Evolutionary conservation across 2,797 vertebrate genomes (phyloP).

Genomic region (Furcifer pardalis): DNA sequence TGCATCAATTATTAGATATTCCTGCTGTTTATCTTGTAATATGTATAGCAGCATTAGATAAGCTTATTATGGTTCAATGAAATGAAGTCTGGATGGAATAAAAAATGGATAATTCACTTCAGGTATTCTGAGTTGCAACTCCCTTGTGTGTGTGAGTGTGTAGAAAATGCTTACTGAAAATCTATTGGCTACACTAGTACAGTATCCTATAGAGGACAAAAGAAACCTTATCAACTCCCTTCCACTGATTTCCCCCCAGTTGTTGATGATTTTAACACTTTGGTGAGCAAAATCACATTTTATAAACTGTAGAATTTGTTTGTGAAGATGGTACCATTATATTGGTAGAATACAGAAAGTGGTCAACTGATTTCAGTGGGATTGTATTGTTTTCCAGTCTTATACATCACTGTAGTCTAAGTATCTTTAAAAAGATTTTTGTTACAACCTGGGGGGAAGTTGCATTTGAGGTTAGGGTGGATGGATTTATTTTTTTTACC

Average conservation of each 20-base stretch:
- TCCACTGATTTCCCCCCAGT: background rate
- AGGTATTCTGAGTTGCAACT: background rate
- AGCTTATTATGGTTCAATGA: constrained; percentile 10
- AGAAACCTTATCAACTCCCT: background rate
- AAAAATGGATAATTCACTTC: constrained; percentile 12
- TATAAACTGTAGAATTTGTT: background rate
- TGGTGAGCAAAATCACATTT: background rate
- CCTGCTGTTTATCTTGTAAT: constrained; percentile 26
- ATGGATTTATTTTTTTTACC: constrained; percentile 6
- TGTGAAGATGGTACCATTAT: background rate
- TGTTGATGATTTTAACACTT: background rate
- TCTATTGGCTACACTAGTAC: background rate
- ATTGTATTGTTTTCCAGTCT: background rate
- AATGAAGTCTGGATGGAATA: constrained; percentile 8
- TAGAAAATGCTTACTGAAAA: background rate
- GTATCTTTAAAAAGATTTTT: background rate
- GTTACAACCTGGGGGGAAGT: background rate
- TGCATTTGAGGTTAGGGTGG: background rate
- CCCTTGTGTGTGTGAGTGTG: too few relatives aligned
- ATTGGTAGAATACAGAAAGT: background rate
- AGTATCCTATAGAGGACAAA: background rate
- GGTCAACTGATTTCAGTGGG: background rate
- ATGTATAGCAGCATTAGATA: constrained; percentile 4
- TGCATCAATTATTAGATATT: constrained; percentile 14
- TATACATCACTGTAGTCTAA: background rate